A percentile compares a stretch with the other conserved stretches of the same genome.
phyloP scores from a whole-genome alignment of 2,113 vertebrate genomes.

The Noturus placidus region DNA sequence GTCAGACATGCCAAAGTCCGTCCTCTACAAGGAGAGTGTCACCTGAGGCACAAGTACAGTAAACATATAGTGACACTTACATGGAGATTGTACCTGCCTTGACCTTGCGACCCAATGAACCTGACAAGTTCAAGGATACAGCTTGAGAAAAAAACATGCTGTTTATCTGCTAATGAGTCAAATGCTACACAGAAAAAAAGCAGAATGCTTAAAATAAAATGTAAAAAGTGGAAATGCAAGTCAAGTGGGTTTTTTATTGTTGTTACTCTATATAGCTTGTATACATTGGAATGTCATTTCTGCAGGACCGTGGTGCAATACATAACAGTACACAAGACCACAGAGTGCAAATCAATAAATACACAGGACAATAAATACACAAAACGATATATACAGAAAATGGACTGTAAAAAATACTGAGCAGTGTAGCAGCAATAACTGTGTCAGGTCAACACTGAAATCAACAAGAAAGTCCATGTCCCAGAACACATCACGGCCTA shows the following conservation, averaged over 20 bases:
- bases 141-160: background rate
- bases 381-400: background rate
- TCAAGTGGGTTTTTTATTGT: background rate
- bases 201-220: background rate
- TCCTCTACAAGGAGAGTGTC: conserved; percentile 32
- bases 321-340: background rate
- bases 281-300: background rate
- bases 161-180: background rate
- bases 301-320: background rate
- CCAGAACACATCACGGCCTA: too few species aligned
- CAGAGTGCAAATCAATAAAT: background rate
- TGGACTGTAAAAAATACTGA: background rate
- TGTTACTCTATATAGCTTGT: background rate
- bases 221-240: background rate
- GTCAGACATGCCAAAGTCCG: background rate
- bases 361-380: background rate
- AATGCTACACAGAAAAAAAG: background rate
- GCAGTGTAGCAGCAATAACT: background rate
- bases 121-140: background rate
- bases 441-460: background rate
- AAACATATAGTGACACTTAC: conserved; percentile 24
- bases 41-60: conserved; percentile 31
- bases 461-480: too few species aligned
- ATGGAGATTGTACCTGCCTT: background rate
- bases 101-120: conserved; percentile 6